Evolutionary conservation across 2,113 vertebrate genomes (phyloP).

Genomic region (Piprites chloris): DNA sequence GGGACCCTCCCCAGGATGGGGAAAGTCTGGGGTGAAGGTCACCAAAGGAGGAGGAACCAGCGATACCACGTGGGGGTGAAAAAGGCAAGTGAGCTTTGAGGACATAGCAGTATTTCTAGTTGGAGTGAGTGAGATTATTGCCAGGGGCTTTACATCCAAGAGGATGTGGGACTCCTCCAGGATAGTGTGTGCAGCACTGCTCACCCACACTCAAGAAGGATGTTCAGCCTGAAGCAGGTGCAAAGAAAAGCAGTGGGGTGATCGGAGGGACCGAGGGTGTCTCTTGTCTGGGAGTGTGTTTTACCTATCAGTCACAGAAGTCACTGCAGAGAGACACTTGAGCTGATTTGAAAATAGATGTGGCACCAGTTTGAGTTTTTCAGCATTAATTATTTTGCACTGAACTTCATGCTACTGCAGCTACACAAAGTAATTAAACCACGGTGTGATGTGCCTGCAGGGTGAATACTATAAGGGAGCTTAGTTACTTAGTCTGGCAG

Average conservation of each 20-base stretch:
- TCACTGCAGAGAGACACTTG: background rate
- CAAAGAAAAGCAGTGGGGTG: background rate
- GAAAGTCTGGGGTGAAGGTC: background rate
- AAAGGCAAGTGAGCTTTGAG: background rate
- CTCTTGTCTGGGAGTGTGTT: background rate
- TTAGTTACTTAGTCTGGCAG: constrained; percentile 45
- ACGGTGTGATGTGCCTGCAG: background rate
- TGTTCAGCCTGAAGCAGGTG: constrained; percentile 15
- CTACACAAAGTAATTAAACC: constrained; percentile 39
- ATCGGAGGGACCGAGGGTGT: background rate
- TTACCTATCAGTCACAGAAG: background rate
- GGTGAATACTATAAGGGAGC: constrained; percentile 31
- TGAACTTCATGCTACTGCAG: constrained; percentile 32
- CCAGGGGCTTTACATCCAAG: background rate
- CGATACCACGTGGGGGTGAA: rapidly evolving
- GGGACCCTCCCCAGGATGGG: background rate
- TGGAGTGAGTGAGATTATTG: background rate
- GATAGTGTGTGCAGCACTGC: background rate
- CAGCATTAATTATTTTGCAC: constrained; percentile 32
- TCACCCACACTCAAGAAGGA: background rate
- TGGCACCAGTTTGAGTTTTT: background rate
- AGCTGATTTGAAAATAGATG: constrained; percentile 1
- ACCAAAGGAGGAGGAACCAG: background rate
- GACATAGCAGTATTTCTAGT: background rate
- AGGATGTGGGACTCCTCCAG: background rate